phyloP scores from a whole-genome alignment of 64 coral and sea anemone species.

The Anthopleura sola region DNA sequence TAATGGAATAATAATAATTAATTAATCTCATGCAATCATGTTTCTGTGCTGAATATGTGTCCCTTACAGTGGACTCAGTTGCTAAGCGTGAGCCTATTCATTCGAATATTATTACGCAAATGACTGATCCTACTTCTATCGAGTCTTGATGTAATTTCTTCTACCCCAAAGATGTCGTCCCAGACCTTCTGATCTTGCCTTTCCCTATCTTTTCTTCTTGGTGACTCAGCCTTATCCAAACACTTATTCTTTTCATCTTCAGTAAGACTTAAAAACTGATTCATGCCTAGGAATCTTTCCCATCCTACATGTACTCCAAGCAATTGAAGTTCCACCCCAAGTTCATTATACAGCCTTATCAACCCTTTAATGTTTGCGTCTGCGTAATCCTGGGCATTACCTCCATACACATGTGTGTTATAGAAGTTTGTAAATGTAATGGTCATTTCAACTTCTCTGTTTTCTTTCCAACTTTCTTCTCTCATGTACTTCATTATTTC shows the following conservation, averaged over 20 bases:
- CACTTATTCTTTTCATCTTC: not conserved
- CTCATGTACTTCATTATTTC: not conserved
- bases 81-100: too few species aligned
- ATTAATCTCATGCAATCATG: too few species aligned
- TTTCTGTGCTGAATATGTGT: too few species aligned
- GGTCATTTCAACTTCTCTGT: not conserved
- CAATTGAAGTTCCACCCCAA: not conserved
- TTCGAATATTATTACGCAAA: too few species aligned
- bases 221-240: not conserved
- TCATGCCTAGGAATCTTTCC: not conserved
- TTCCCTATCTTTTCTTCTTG: not conserved
- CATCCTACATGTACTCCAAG: not conserved
- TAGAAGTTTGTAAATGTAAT: not conserved
- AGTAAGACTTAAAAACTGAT: not conserved
- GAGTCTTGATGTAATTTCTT: too few species aligned
- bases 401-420: not conserved
- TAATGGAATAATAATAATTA: too few species aligned
- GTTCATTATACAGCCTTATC: too few species aligned
- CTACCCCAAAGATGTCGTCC: not conserved
- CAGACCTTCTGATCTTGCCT: not conserved
- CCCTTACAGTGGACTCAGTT: too few species aligned
- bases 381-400: not conserved
- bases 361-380: not conserved
- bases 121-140: too few species aligned
- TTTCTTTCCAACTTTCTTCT: not conserved